A percentile compares a stretch with the other conserved stretches of the same genome.
phyloP scores from a whole-genome alignment of 2,113 vertebrate genomes.

The Sturnira hondurensis region DNA sequence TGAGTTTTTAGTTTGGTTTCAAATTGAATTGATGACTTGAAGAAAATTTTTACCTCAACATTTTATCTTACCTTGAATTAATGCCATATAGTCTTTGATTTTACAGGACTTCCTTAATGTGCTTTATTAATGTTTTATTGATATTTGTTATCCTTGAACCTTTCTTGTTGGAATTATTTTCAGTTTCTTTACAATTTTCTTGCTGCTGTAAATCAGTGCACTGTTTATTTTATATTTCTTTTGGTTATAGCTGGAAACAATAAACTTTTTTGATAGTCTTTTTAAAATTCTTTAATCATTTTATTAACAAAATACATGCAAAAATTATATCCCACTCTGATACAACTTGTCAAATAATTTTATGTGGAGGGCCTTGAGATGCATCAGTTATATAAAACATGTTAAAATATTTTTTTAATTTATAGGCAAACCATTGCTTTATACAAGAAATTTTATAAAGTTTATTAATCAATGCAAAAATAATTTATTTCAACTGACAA shows the following conservation, averaged over 20 bases:
- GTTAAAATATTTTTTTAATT: slow-evolving; percentile 71
- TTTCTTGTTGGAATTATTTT: not conserved
- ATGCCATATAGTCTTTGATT: not conserved
- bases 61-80: not conserved
- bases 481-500: slow-evolving; percentile 55
- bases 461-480: slow-evolving; percentile 63
- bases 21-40: not conserved
- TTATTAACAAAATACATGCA: slow-evolving; percentile 83
- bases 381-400: slow-evolving; percentile 74
- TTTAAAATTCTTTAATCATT: slow-evolving; percentile 55
- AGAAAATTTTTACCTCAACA: not conserved
- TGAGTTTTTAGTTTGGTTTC: not conserved
- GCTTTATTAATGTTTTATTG: not conserved
- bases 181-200: not conserved
- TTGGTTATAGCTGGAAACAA: not conserved
- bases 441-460: slow-evolving; percentile 77
- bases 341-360: slow-evolving; percentile 58
- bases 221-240: not conserved
- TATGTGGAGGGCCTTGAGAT: slow-evolving; percentile 54
- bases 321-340: slow-evolving; percentile 29
- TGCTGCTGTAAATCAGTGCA: not conserved
- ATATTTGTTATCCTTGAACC: not conserved
- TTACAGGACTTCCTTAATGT: not conserved
- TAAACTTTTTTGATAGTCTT: not conserved
- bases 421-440: slow-evolving; percentile 78